These are phyloP conservation scores for Proterorhinus semilunaris DNA, from an alignment of 2,113 vertebrate genomes.

Conservation along the genomic window DNA sequence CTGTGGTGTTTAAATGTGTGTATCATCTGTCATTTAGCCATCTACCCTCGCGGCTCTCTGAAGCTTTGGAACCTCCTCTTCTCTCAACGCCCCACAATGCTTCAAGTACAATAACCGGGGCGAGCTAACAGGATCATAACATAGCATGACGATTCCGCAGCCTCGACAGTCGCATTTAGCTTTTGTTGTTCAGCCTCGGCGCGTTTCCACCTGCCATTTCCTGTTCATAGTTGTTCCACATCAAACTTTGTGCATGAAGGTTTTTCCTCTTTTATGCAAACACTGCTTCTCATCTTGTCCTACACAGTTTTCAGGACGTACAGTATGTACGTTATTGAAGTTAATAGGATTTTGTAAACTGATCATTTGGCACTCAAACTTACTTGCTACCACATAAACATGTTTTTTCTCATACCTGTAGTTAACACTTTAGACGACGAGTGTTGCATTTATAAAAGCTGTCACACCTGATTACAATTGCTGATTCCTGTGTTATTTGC, in stretches of 20 bases:
- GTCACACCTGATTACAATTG: too few species aligned
- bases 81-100: constrained; percentile 34
- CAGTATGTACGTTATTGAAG: neutral
- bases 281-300: neutral
- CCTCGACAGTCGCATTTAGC: constrained; percentile 37
- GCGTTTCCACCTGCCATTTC: constrained; percentile 18
- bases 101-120: constrained; percentile 53
- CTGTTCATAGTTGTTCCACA: constrained; percentile 10
- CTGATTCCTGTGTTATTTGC: too few species aligned
- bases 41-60: constrained; percentile 47
- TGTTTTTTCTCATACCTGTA: neutral
- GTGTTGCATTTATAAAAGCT: too few species aligned
- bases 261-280: neutral
- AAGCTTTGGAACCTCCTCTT: constrained; percentile 37
- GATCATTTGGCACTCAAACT: neutral
- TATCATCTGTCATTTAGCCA: constrained; percentile 63
- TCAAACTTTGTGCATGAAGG: constrained; percentile 7
- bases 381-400: neutral
- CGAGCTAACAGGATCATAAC: constrained; percentile 59
- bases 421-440: too few species aligned
- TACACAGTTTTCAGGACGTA: neutral
- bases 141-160: constrained; percentile 46
- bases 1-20: constrained; percentile 64
- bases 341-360: neutral
- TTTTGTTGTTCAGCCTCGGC: constrained; percentile 37